Evolutionary conservation across 1,140 invertebrate species (phyloP).

Genomic region (Brachionus asplanchnoidis): DNA sequence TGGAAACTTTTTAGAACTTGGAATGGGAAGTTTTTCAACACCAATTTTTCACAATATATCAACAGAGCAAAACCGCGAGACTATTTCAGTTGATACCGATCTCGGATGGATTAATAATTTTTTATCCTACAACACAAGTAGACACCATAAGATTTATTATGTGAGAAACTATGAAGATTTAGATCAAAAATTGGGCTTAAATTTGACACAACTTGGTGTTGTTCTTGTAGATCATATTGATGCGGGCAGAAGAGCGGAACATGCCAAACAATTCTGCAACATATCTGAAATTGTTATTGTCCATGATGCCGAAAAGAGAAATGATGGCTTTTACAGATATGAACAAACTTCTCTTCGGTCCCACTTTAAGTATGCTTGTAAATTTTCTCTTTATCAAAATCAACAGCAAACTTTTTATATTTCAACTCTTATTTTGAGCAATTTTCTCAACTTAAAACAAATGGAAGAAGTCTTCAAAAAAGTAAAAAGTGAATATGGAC

Average conservation of each 20-base stretch:
- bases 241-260: background rate
- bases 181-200: background rate
- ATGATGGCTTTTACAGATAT: background rate
- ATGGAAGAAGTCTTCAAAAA: background rate
- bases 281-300: slow-evolving; percentile 3
- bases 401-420: background rate
- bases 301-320: slow-evolving; percentile 14
- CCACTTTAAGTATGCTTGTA: slow-evolving; percentile 9
- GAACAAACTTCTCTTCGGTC: background rate
- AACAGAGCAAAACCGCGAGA: background rate
- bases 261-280: background rate
- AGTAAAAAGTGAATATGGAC: slow-evolving; percentile 10
- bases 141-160: background rate
- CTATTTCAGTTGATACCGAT: slow-evolving; percentile 26
- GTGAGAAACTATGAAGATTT: background rate
- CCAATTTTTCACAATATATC: background rate
- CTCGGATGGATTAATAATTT: slow-evolving; percentile 7
- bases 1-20: slow-evolving; percentile 17
- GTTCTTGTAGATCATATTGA: slow-evolving; percentile 22
- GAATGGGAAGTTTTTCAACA: slow-evolving; percentile 29
- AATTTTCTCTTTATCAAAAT: slow-evolving; percentile 25
- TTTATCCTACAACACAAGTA: background rate
- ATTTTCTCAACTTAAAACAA: background rate
- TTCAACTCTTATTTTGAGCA: slow-evolving; percentile 26
- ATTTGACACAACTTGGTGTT: background rate